phyloP scores from a whole-genome alignment of 92 coral and sea anemone species.

The Parazoanthus atlanticus region DNA sequence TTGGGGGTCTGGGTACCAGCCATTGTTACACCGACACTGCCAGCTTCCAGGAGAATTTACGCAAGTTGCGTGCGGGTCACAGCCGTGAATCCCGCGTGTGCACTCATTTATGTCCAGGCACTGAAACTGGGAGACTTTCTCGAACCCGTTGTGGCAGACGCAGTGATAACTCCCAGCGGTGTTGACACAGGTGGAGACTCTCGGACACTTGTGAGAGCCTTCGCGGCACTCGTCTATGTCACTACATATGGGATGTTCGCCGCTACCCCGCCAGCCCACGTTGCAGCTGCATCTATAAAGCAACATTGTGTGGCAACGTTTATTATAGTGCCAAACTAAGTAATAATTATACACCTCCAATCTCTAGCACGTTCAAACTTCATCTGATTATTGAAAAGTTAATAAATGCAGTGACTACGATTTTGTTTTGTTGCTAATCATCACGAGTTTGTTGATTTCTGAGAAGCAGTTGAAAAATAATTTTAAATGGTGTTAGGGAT shows the following conservation, averaged over 20 bases:
- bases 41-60: constrained; percentile 49
- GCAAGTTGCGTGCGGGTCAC: constrained; percentile 60
- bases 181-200: constrained; percentile 59
- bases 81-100: constrained; percentile 69
- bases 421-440: too few relatives aligned
- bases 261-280: constrained; percentile 56
- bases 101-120: constrained; percentile 76
- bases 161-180: constrained; percentile 67
- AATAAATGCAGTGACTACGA: too few relatives aligned
- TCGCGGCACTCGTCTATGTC: constrained; percentile 58
- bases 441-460: too few relatives aligned
- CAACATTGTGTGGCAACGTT: neutral
- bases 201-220: constrained; percentile 59
- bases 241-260: constrained; percentile 51
- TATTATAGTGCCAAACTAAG: neutral
- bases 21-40: constrained; percentile 51
- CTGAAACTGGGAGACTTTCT: constrained; percentile 53
- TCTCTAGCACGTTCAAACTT: too few relatives aligned
- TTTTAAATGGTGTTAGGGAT: too few relatives aligned
- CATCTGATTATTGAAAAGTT: too few relatives aligned
- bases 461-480: too few relatives aligned
- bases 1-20: constrained; percentile 70
- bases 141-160: constrained; percentile 61
- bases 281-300: constrained; percentile 45
- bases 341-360: too few relatives aligned